phyloP scores from a whole-genome alignment of 1,140 invertebrate genomes.

The Arctopsyche grandis region DNA sequence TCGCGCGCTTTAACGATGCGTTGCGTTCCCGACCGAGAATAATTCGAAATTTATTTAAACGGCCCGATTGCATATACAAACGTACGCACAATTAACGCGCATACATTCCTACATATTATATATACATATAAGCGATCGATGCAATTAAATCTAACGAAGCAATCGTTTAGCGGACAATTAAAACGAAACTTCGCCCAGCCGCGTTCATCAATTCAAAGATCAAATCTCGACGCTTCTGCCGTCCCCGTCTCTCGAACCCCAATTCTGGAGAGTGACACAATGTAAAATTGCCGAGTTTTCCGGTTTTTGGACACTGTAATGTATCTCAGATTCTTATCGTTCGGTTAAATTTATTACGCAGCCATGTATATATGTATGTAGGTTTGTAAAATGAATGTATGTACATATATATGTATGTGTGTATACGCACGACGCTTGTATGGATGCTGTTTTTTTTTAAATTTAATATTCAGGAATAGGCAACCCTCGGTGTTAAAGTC shows the following conservation, averaged over 20 bases:
- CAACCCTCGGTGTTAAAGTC: not conserved
- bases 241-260: not conserved
- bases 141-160: not conserved
- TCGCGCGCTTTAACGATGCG: not conserved
- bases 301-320: slow-evolving; percentile 23
- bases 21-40: not conserved
- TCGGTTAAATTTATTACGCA: slow-evolving; percentile 12
- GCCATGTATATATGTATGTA: not conserved
- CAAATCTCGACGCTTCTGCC: not conserved
- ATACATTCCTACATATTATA: no score
- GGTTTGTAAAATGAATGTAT: not conserved
- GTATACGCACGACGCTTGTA: not conserved
- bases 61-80: no score
- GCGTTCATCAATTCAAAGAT: not conserved
- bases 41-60: slow-evolving; percentile 42
- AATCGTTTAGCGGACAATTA: not conserved
- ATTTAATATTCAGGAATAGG: slow-evolving; percentile 3
- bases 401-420: not conserved
- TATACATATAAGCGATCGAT: not conserved
- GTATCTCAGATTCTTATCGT: slow-evolving; percentile 27
- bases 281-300: slow-evolving; percentile 27
- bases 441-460: not conserved
- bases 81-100: no score
- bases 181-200: not conserved
- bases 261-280: not conserved